Conservation (phyloP, 2,888 invertebrate species). For the Harpalus rubripes region DNA sequence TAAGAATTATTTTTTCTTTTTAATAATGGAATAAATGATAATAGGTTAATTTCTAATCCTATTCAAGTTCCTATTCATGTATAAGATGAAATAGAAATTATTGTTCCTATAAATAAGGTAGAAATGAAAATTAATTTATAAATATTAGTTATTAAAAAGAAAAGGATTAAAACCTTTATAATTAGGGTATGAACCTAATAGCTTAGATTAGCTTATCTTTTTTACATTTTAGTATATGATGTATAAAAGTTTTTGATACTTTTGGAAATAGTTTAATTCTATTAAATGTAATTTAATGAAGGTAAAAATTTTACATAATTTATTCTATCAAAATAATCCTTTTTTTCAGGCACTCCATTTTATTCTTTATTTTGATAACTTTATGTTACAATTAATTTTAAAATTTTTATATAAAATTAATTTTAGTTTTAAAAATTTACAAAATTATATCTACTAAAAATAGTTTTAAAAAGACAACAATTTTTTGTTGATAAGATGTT, state of each 20-base stretch:
- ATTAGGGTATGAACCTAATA: constrained; percentile 78
- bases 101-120: constrained; percentile 77
- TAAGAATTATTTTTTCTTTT: constrained; percentile 78
- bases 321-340: constrained; percentile 84
- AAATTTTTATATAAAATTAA: not conserved
- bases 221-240: constrained; percentile 82
- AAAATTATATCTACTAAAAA: not conserved
- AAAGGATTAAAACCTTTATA: constrained; percentile 76
- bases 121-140: constrained; percentile 80
- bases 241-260: constrained; percentile 83
- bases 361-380: constrained; percentile 49
- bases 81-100: constrained; percentile 78
- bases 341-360: constrained; percentile 79
- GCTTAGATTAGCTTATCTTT: constrained; percentile 80
- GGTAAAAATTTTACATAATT: constrained; percentile 76
- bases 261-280: constrained; percentile 82
- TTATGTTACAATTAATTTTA: constrained; percentile 25
- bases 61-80: constrained; percentile 80
- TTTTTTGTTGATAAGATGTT: not conserved
- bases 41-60: constrained; percentile 83
- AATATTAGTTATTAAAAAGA: constrained; percentile 79
- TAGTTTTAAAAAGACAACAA: not conserved
- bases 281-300: constrained; percentile 81
- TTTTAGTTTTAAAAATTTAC: not conserved
- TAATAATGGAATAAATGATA: constrained; percentile 82